These are phyloP conservation scores for Madoqua kirkii DNA, from an alignment of 2,113 vertebrate species.

Conservation along the genomic window DNA sequence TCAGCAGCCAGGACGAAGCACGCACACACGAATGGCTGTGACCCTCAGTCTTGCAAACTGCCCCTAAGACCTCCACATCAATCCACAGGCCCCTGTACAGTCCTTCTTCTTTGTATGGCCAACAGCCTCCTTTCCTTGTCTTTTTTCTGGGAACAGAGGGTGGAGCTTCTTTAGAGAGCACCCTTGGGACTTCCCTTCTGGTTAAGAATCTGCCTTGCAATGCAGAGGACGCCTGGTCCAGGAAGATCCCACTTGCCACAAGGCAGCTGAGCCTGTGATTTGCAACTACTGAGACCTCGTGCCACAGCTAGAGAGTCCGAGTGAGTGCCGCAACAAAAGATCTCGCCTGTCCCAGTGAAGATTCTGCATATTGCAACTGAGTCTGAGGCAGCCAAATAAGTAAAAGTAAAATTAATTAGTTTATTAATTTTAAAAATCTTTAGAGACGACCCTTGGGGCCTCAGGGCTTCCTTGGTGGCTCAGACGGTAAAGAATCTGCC, in stretches of 20 bases:
- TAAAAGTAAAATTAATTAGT: background rate
- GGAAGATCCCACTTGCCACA: background rate
- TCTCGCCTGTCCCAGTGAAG: background rate
- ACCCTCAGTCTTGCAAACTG: accelerated
- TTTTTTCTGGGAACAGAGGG: background rate
- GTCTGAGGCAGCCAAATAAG: background rate
- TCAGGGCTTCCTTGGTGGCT: background rate
- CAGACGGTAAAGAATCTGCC: background rate
- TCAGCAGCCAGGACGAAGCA: accelerated
- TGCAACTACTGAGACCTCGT: background rate
- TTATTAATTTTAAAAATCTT: background rate
- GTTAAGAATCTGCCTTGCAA: background rate
- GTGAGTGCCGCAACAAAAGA: background rate
- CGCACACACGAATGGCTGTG: background rate
- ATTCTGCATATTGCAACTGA: background rate
- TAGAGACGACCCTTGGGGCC: background rate
- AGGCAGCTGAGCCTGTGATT: background rate
- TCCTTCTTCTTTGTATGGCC: background rate
- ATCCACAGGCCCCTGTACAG: accelerated
- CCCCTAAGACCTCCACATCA: accelerated
- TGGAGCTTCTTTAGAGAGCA: accelerated
- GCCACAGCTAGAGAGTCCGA: background rate
- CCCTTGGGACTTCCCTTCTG: background rate
- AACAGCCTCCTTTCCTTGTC: background rate
- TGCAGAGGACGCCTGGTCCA: background rate